A percentile compares a stretch with the other conserved stretches of the same genome.
Evolutionary conservation across 2,888 invertebrate species (phyloP).

Genomic region (Stenotaenia linearis): DNA sequence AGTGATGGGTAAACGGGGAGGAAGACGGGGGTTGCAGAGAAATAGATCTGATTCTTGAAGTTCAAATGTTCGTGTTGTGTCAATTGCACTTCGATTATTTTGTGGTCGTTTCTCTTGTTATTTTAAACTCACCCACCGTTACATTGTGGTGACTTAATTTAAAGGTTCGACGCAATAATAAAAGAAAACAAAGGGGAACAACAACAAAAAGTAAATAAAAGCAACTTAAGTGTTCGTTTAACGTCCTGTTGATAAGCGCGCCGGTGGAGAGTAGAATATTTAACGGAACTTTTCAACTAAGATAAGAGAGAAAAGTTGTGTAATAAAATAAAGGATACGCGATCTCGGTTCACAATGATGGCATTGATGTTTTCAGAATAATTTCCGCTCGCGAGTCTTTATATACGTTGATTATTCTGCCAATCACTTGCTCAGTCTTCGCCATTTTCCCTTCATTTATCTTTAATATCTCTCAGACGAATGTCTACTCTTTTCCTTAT

Average conservation of each 20-base stretch:
- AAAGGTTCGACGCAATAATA: background rate
- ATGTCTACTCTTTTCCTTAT: background rate
- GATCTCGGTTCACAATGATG: background rate
- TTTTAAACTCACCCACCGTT: background rate
- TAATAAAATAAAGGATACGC: slow-evolving; percentile 15
- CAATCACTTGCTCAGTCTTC: background rate
- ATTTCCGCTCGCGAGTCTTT: no score
- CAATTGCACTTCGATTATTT: slow-evolving; percentile 24
- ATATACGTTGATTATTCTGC: slow-evolving; percentile 16
- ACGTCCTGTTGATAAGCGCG: background rate
- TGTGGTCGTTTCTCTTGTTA: background rate
- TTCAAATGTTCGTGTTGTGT: slow-evolving; percentile 6
- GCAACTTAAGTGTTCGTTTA: background rate
- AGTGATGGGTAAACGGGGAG: background rate
- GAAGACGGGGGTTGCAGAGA: background rate
- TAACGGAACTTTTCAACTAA: background rate
- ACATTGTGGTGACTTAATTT: background rate
- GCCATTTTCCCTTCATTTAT: background rate
- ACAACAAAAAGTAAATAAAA: background rate
- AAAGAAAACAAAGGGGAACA: background rate
- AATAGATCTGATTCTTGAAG: background rate
- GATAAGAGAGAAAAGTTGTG: slow-evolving; percentile 8
- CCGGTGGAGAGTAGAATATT: background rate
- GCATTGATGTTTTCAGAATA: background rate
- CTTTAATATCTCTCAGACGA: background rate